phyloP scores from a whole-genome alignment of 1,140 invertebrate genomes.

The Pollicipes pollicipes region DNA sequence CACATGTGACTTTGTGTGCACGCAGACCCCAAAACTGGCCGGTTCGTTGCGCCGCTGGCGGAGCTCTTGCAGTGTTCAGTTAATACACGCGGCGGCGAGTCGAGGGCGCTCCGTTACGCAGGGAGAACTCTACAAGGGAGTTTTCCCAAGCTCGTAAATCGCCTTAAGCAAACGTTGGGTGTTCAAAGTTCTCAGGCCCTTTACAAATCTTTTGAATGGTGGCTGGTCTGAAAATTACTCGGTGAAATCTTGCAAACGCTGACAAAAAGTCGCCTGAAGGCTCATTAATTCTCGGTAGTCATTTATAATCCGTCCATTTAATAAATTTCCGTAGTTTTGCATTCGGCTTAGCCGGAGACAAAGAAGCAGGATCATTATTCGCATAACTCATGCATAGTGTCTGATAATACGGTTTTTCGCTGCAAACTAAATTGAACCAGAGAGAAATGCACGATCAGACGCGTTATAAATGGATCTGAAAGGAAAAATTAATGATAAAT shows the following conservation, averaged over 20 bases:
- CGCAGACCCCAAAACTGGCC: no score
- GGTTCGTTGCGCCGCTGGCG: no score
- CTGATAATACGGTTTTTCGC: not conserved
- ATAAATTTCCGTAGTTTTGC: conserved; percentile 2
- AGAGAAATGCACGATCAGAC: not conserved
- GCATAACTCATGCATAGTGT: conserved; percentile 1
- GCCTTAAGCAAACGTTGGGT: not conserved
- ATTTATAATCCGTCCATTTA: not conserved
- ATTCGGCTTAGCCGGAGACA: not conserved
- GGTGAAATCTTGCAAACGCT: not conserved
- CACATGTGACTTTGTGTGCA: no score
- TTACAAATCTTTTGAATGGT: not conserved
- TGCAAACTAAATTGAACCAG: not conserved
- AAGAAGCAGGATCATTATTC: not conserved
- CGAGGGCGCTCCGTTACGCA: no score
- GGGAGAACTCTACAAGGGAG: no score
- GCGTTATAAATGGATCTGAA: not conserved
- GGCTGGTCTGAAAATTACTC: not conserved
- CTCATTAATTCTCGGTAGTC: not conserved
- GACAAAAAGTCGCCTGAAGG: not conserved
- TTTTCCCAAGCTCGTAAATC: no score
- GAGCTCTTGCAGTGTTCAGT: no score
- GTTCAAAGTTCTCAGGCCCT: not conserved
- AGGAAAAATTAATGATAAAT: not conserved
- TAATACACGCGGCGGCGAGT: no score